Evolutionary conservation across 1,140 invertebrate species (phyloP).

Genomic region (Drosophila pseudoobscura): DNA sequence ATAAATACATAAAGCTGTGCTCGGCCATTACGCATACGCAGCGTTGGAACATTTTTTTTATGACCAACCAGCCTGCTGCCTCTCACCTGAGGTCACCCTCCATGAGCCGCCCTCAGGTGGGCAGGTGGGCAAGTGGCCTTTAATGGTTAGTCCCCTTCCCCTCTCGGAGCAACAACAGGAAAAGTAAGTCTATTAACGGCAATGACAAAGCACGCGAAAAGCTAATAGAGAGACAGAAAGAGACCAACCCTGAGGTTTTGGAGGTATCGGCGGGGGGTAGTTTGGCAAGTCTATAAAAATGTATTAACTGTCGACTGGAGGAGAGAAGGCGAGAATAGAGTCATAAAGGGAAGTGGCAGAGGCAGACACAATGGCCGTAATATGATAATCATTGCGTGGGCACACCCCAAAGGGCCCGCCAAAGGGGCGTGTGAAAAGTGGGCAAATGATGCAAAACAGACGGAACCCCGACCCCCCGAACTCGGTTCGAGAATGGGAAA

Average conservation of each 20-base stretch:
- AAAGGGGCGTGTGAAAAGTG: constrained; percentile 58
- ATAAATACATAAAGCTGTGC: constrained; percentile 47
- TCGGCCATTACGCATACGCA: constrained; percentile 66
- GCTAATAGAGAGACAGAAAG: constrained; percentile 70
- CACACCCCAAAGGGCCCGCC: constrained; percentile 21
- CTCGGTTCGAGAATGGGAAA: no score
- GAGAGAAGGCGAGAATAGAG: constrained; percentile 72
- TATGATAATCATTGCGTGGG: constrained; percentile 77
- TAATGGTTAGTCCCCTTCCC: constrained; percentile 34
- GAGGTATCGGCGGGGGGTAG: constrained; percentile 34
- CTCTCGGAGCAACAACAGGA: constrained; percentile 18
- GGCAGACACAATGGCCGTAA: constrained; percentile 62
- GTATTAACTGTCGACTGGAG: constrained; percentile 65
- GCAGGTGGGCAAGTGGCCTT: constrained; percentile 64
- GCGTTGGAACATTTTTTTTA: constrained; percentile 52
- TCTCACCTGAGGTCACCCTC: constrained; percentile 41
- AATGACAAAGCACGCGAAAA: constrained; percentile 81
- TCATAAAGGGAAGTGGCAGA: constrained; percentile 63
- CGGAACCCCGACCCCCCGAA: neutral
- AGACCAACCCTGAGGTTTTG: constrained; percentile 10
- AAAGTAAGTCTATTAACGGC: constrained; percentile 78
- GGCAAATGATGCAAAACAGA: constrained; percentile 53
- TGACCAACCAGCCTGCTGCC: constrained; percentile 11
- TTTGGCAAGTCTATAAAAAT: constrained; percentile 78
- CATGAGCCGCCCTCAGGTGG: constrained; percentile 3